Evolutionary conservation across 2,113 vertebrate species (phyloP).

Genomic region (Cheilinus undulatus): DNA sequence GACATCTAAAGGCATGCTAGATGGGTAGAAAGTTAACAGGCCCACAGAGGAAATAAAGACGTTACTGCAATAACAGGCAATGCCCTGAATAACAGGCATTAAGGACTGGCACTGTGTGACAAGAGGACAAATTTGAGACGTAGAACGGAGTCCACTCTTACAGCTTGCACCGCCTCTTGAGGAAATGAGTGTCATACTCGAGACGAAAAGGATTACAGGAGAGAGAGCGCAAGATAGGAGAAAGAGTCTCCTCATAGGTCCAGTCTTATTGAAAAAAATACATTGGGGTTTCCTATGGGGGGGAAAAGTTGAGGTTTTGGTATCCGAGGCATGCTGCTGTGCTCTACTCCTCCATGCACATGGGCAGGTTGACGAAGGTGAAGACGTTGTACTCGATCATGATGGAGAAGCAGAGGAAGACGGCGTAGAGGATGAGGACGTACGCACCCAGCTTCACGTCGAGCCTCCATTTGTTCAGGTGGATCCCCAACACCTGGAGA

Average conservation of each 20-base stretch:
- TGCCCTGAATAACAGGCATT: conserved; percentile 33
- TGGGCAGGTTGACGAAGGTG: conserved; percentile 98
- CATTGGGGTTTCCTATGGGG: conserved; percentile 16
- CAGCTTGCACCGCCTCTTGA: conserved; percentile 37
- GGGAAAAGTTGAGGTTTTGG: conserved; percentile 60
- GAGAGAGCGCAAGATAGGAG: conserved; percentile 18
- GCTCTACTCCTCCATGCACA: conserved; percentile 91
- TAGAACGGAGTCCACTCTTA: conserved; percentile 33
- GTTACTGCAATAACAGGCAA: conserved; percentile 50
- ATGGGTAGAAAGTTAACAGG: conserved; percentile 64
- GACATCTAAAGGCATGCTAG: conserved; percentile 80
- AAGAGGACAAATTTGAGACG: conserved; percentile 43
- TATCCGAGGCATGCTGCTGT: conserved; percentile 55
- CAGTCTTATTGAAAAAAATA: conserved; percentile 33
- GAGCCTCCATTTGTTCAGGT: conserved; percentile 95
- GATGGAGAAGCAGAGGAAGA: conserved; percentile 97
- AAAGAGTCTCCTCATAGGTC: conserved; percentile 59
- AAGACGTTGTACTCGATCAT: conserved; percentile 99
- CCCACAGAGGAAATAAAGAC: conserved; percentile 47
- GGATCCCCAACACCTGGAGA: conserved; percentile 91
- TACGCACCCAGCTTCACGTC: conserved; percentile 93
- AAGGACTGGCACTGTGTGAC: conserved; percentile 60
- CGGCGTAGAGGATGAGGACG: conserved; percentile 89
- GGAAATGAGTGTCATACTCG: conserved; percentile 41
- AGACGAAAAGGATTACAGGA: conserved; percentile 30